These are phyloP conservation scores for Mus caroli DNA, from an alignment of 2,797 vertebrate genomes.

Conservation along the genomic window DNA sequence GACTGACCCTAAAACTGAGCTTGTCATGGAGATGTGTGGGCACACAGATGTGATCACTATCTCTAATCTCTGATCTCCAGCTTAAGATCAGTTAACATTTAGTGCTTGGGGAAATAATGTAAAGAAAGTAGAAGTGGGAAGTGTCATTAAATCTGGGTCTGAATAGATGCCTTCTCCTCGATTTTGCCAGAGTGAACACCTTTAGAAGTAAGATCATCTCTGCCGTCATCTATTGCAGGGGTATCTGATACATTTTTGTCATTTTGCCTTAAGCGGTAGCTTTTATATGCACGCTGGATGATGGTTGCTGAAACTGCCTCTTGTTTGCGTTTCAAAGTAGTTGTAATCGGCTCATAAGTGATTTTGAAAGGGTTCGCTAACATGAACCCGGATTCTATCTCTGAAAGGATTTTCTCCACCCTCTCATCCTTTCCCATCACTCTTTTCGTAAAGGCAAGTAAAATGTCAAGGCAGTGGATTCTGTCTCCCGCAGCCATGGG, in stretches of 20 bases:
- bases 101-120: not conserved
- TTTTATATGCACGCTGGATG: conserved; percentile 83
- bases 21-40: conserved; percentile 19
- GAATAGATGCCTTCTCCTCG: conserved; percentile 32
- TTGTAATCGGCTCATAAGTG: conserved; percentile 82
- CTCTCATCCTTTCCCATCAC: conserved; percentile 73
- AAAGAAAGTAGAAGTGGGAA: conserved; percentile 13
- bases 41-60: not conserved
- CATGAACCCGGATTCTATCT: conserved; percentile 77
- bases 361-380: conserved; percentile 81
- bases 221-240: conserved; percentile 14
- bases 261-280: conserved; percentile 76
- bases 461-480: conserved; percentile 82
- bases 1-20: not conserved
- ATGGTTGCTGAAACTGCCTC: conserved; percentile 80
- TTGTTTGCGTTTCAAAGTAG: conserved; percentile 82
- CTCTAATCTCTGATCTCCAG: conserved; percentile 29
- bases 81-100: not conserved
- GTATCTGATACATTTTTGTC: conserved; percentile 68
- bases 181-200: conserved; percentile 30
- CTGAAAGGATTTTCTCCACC: conserved; percentile 76
- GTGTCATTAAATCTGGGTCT: conserved; percentile 48
- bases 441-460: conserved; percentile 80
- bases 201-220: not conserved
- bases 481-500: conserved; percentile 84